Percentiles rank a stretch among this genome's conserved stretches.
phyloP scores from a whole-genome alignment of 2,797 vertebrate genomes.

The Sebastiscus albofasciatus region DNA sequence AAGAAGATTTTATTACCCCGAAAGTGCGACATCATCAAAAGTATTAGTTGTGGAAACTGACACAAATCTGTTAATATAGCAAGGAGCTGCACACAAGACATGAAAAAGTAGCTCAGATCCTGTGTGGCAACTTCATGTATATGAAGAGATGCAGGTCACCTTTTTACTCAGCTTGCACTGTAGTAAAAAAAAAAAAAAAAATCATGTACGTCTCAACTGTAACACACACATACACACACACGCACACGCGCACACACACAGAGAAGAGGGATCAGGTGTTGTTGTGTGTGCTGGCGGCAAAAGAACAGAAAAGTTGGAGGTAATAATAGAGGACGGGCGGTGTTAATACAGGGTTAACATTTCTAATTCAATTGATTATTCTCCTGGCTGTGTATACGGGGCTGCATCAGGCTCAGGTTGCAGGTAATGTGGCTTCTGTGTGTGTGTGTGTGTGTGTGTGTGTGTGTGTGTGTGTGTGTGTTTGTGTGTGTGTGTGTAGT shows the following conservation, averaged over 20 bases:
- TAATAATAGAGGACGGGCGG: constrained; percentile 48
- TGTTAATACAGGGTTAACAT: constrained; percentile 71
- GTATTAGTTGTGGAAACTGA: constrained; percentile 1
- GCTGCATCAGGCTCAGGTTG: constrained; percentile 76
- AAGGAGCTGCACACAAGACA: neutral
- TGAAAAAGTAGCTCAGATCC: neutral
- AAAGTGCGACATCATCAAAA: constrained; percentile 31
- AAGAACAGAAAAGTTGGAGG: constrained; percentile 25
- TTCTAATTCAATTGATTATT: constrained; percentile 77
- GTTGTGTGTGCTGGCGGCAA: constrained; percentile 11
- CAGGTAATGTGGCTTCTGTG: constrained; percentile 69
- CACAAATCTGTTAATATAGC: neutral
- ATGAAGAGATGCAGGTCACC: constrained; percentile 5
- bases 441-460: neutral
- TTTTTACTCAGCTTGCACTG: neutral
- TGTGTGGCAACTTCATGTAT: neutral
- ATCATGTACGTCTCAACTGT: neutral
- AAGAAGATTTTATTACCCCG: constrained; percentile 16
- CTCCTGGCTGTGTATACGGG: constrained; percentile 45
- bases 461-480: constrained; percentile 11
- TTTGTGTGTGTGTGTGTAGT: too few species aligned
- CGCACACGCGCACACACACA: neutral
- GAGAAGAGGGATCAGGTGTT: constrained; percentile 17
- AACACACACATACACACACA: neutral
- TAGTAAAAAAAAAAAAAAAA: neutral